Conservation (phyloP, 35 echinoderm and acorn worm species). For the Lytechinus pictus region DNA sequence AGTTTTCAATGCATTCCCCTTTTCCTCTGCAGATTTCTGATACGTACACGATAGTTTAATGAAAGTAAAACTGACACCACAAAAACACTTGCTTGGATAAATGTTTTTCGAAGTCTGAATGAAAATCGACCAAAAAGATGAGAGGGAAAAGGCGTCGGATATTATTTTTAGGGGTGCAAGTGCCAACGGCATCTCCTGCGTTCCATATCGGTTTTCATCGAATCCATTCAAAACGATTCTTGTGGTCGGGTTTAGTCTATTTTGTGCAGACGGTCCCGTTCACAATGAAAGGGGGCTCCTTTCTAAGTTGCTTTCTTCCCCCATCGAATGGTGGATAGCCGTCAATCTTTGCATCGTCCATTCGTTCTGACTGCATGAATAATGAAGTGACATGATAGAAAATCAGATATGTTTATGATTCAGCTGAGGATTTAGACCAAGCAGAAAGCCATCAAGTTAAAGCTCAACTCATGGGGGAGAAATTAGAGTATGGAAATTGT, state of each 20-base stretch:
- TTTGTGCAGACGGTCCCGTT: slow-evolving; percentile 16
- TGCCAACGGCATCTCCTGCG: slow-evolving; percentile 32
- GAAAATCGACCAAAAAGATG: slow-evolving; percentile 29
- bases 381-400: background rate
- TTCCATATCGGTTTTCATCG: slow-evolving; percentile 42
- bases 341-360: slow-evolving; percentile 9
- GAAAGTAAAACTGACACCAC: slow-evolving; percentile 28
- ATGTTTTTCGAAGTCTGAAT: slow-evolving; percentile 23
- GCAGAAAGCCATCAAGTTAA: slow-evolving; percentile 1
- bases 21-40: slow-evolving; percentile 10
- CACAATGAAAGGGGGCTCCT: slow-evolving; percentile 7
- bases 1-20: background rate
- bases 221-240: slow-evolving; percentile 27
- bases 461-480: background rate
- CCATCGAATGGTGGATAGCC: background rate
- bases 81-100: slow-evolving; percentile 34
- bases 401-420: background rate
- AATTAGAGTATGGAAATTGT: slow-evolving; percentile 10
- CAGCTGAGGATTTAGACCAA: background rate
- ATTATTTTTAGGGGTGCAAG: slow-evolving; percentile 32
- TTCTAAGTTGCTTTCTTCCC: slow-evolving; percentile 10
- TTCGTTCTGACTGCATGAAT: background rate
- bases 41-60: slow-evolving; percentile 19
- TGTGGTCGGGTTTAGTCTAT: slow-evolving; percentile 19
- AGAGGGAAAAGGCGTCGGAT: slow-evolving; percentile 46